Evolutionary conservation across 2,113 vertebrate species (phyloP).

Genomic region (Macrotus californicus): DNA sequence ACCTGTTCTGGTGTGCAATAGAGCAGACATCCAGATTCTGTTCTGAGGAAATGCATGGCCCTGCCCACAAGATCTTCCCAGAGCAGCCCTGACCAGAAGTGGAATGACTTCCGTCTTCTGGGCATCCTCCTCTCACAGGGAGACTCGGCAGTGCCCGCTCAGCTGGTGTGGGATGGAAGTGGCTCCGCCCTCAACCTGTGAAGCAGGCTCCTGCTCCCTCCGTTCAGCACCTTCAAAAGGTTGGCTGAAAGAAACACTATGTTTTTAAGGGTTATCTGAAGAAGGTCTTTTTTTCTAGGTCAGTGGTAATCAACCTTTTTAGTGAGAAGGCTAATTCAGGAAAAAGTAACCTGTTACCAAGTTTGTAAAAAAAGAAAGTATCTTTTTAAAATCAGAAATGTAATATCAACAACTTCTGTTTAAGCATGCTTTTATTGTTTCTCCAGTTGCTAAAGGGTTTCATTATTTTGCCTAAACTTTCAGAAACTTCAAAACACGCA

Average conservation of each 20-base stretch:
- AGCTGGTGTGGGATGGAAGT: accelerated
- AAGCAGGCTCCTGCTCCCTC: not conserved
- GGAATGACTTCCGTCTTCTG: not conserved
- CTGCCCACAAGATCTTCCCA: not conserved
- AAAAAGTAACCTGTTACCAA: conserved; percentile 21
- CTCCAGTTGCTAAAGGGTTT: not conserved
- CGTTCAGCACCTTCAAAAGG: not conserved
- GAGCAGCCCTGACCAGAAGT: not conserved
- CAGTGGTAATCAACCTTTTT: conserved; percentile 30
- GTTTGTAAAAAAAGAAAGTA: not conserved
- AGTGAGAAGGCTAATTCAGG: conserved; percentile 18
- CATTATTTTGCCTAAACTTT: conserved; percentile 11
- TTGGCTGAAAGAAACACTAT: not conserved
- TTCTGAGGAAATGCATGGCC: not conserved
- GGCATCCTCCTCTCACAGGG: not conserved
- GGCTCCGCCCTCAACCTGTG: not conserved
- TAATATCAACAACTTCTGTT: conserved; percentile 12
- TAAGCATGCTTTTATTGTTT: conserved; percentile 27
- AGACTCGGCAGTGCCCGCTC: no score
- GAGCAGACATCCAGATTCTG: not conserved
- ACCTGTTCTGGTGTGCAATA: not conserved
- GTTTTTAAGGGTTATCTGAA: conserved; percentile 17
- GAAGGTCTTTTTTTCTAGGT: conserved; percentile 16
- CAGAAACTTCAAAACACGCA: not conserved
- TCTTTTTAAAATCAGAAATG: conserved; percentile 32